phyloP scores from a whole-genome alignment of 2,888 invertebrate species.

The Criorhina ranunculi region DNA sequence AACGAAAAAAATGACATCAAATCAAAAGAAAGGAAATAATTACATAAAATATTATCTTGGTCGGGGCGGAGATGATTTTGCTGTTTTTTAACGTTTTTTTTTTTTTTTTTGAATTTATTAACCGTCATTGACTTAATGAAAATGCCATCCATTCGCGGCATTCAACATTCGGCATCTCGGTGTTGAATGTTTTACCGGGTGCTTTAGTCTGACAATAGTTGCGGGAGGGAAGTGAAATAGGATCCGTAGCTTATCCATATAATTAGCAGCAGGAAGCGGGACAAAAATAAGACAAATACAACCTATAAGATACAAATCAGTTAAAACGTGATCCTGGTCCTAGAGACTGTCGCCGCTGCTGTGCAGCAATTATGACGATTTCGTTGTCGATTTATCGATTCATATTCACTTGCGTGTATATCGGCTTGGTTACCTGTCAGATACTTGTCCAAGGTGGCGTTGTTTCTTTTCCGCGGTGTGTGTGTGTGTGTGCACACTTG shows the following conservation, averaged over 20 bases:
- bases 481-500: slow-evolving; percentile 75
- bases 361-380: slow-evolving; percentile 83
- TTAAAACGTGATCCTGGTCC: slow-evolving; percentile 40
- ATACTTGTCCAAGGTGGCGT: slow-evolving; percentile 56
- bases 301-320: slow-evolving; percentile 56
- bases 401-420: slow-evolving; percentile 66
- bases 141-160: slow-evolving; percentile 44
- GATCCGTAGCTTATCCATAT: slow-evolving; percentile 38
- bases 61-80: slow-evolving; percentile 54
- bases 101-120: slow-evolving; percentile 51
- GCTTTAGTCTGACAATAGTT: background rate
- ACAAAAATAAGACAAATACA: slow-evolving; percentile 47
- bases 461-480: slow-evolving; percentile 5
- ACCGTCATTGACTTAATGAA: slow-evolving; percentile 63
- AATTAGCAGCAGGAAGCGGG: slow-evolving; percentile 65
- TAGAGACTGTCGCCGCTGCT: slow-evolving; percentile 17
- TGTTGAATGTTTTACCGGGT: no score
- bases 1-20: slow-evolving; percentile 60
- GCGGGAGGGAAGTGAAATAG: slow-evolving; percentile 55
- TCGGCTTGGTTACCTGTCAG: slow-evolving; percentile 75
- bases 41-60: slow-evolving; percentile 68
- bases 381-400: slow-evolving; percentile 83
- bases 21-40: slow-evolving; percentile 73
- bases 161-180: no score
- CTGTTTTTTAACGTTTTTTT: slow-evolving; percentile 8